Evolutionary conservation across 30 jellyfish, hydroid and myxozoan species (phyloP).

Genomic region (Rhopilema esculentum): DNA sequence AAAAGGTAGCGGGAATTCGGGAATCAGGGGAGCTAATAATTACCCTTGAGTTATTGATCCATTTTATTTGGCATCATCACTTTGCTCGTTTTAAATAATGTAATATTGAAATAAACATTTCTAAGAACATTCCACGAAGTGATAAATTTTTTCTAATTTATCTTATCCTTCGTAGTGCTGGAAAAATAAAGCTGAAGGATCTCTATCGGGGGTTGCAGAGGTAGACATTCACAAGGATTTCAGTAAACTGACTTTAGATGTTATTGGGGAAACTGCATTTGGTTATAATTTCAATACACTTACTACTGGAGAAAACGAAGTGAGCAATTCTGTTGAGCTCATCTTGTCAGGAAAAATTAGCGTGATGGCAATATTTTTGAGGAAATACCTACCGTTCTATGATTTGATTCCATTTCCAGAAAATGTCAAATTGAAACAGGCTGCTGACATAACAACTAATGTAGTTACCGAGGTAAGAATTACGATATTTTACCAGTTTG

Average conservation of each 20-base stretch:
- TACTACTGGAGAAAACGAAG: conserved; percentile 51
- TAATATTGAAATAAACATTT: neutral
- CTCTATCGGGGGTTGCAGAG: conserved; percentile 52
- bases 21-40: no score
- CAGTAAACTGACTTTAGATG: conserved; percentile 36
- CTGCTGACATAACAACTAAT: conserved; percentile 4
- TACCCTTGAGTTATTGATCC: no score
- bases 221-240: conserved; percentile 41
- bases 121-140: neutral
- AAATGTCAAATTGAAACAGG: conserved; percentile 12
- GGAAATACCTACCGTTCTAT: conserved; percentile 54
- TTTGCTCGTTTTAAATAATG: no score
- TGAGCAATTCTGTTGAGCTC: conserved; percentile 52
- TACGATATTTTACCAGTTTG: neutral
- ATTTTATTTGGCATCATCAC: no score
- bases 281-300: conserved; percentile 57
- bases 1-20: no score
- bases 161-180: conserved; percentile 5
- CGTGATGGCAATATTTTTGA: conserved; percentile 15
- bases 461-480: conserved; percentile 44
- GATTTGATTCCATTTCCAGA: conserved; percentile 24
- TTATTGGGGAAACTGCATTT: conserved; percentile 69
- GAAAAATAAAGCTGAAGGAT: conserved; percentile 25
- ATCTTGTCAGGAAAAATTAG: conserved; percentile 21
- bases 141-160: no score